Evolutionary conservation across 2,888 invertebrate species (phyloP).

Genomic region (Cantharis nigra): DNA sequence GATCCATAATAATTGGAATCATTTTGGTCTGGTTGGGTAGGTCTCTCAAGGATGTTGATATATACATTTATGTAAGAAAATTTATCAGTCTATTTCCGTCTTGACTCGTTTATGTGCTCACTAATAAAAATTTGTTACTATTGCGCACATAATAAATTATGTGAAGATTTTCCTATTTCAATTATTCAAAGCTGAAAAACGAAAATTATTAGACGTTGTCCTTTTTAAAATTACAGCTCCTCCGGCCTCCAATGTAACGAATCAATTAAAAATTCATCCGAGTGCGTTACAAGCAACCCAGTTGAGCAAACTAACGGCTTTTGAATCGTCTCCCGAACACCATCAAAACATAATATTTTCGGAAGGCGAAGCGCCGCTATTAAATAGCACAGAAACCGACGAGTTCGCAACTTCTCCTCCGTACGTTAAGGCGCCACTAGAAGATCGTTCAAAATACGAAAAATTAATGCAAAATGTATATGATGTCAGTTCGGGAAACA

Average conservation of each 20-base stretch:
- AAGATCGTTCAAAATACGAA: slow-evolving; percentile 78
- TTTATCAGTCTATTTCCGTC: not conserved
- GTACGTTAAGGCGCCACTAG: slow-evolving; percentile 66
- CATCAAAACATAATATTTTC: slow-evolving; percentile 33
- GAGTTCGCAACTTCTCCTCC: slow-evolving; percentile 54
- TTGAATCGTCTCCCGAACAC: slow-evolving; percentile 36
- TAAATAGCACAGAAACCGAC: slow-evolving; percentile 45
- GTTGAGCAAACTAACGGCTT: slow-evolving; percentile 14
- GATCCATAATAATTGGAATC: too few relatives aligned
- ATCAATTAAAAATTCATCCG: slow-evolving; percentile 4
- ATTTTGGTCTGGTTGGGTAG: not conserved
- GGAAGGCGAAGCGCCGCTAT: slow-evolving; percentile 55
- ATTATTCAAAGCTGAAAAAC: not conserved
- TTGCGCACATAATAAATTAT: not conserved
- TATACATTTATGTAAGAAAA: not conserved
- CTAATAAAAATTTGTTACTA: not conserved
- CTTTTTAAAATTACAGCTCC: slow-evolving; percentile 28
- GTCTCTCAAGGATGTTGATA: not conserved
- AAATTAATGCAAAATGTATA: slow-evolving; percentile 67
- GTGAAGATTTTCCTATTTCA: not conserved
- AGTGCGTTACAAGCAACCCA: not conserved
- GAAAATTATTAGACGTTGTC: not conserved
- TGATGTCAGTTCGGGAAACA: slow-evolving; percentile 62
- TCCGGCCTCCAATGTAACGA: not conserved
- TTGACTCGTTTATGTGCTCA: not conserved